Base-by-base conservation (phyloP, 2,113 vertebrate genomes). In the human region DNA sequence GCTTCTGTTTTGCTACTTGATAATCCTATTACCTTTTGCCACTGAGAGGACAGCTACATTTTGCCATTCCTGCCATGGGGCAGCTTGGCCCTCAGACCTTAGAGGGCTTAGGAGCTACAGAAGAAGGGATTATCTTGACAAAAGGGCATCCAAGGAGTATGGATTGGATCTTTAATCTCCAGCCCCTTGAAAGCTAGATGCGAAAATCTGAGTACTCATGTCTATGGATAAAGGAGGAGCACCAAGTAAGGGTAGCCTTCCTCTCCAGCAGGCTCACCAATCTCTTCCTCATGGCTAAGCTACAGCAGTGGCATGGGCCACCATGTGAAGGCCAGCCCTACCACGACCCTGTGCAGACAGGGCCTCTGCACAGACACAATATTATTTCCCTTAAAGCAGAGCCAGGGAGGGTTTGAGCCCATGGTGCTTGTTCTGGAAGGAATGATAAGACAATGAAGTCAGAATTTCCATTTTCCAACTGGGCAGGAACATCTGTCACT, bases 331-430 rank as follows among this genome's bases (percentile, higher is more conserved):
- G 25, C 27, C 27, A 35, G 12, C 8, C 17, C 27, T 43, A 25
- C 10, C 2, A 18, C 0, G 1, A 6, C 40, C n/a, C 80, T 6
- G 2, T 23, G 64, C 27, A 32, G 9, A n/a, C 25, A 1, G 9
- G 40, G 70, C 16, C 38, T 38, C 11, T 43, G 73, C 30, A 32
- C 3, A 0, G 38, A 55, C 48, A 25, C 61, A 5, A 3, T 35
- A 10, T 6, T 30, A 23, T 25, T 81, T 52, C 35, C 38, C 1
- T 27, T 6, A 70, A 32, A 57, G 20, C 43, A 50, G 61, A 90
- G 73, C 13, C 2, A 25, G 66, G 52, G 48, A 11, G 48, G 9
- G 57, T 1, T 11, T 72, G 17, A 76, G 57, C 50, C 27, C 40
- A 32, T 1, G 23, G n/a, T 27, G 73, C 18, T 45, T 43, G 38